phyloP scores from a whole-genome alignment of 2,888 invertebrate species.

The Cynaeus angustus region DNA sequence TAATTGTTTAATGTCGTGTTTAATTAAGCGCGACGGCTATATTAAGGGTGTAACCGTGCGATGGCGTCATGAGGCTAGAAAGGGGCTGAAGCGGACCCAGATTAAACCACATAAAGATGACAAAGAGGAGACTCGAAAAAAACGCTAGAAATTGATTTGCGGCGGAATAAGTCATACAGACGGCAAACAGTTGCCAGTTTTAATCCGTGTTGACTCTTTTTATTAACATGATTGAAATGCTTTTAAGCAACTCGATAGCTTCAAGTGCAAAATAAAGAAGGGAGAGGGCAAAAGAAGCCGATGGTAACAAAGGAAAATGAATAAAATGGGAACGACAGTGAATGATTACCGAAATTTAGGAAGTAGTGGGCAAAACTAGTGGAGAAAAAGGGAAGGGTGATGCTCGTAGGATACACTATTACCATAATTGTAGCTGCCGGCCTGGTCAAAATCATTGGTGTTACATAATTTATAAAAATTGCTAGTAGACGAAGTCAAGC shows the following conservation, averaged over 20 bases:
- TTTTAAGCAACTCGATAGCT: slow-evolving; percentile 47
- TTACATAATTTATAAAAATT: no score
- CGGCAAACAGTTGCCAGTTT: slow-evolving; percentile 17
- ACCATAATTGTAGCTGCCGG: no score
- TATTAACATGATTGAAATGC: slow-evolving; percentile 47
- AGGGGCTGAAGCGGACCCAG: slow-evolving; percentile 16
- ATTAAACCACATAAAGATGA: slow-evolving; percentile 12
- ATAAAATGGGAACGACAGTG: background rate
- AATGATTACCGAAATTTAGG: background rate
- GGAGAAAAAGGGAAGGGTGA: no score
- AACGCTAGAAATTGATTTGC: no score
- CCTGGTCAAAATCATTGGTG: no score
- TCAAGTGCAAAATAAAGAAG: slow-evolving; percentile 47
- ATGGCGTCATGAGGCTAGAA: slow-evolving; percentile 28
- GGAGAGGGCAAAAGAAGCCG: background rate
- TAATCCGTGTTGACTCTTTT: slow-evolving; percentile 46
- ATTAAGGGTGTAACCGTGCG: slow-evolving; percentile 40
- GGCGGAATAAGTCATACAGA: slow-evolving; percentile 23
- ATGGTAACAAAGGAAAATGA: background rate
- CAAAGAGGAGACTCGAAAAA: background rate
- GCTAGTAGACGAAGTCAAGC: no score
- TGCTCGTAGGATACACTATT: no score
- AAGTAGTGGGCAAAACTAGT: no score
- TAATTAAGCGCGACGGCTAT: slow-evolving; percentile 44
- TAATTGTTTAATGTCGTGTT: slow-evolving; percentile 44